phyloP scores from a whole-genome alignment of 2,113 vertebrate genomes.

The Myrmophylax atrothorax region DNA sequence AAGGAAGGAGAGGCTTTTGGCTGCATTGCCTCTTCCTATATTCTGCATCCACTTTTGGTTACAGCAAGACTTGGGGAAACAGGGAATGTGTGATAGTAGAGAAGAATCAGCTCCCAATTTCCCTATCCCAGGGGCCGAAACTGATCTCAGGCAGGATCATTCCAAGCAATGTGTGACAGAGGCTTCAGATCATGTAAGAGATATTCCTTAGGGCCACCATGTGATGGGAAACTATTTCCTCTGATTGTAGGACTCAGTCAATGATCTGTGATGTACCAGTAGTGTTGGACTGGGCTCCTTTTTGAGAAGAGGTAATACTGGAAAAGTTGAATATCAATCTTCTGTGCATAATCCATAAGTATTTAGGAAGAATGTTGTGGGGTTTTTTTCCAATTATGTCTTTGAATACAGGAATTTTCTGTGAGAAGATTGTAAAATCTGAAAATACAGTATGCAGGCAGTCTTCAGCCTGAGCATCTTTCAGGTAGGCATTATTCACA shows the following conservation, averaged over 20 bases:
- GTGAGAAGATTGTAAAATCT: background rate
- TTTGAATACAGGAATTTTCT: background rate
- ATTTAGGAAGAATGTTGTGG: background rate
- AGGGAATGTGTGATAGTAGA: background rate
- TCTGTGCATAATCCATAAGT: rapidly evolving
- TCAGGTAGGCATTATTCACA: background rate
- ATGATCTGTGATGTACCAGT: background rate
- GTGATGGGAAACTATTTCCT: background rate
- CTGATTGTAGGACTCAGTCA: background rate
- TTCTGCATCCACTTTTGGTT: background rate
- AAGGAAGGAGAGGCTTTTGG: background rate
- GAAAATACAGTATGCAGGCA: background rate
- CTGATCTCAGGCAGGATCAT: background rate
- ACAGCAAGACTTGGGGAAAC: background rate
- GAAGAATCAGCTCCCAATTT: background rate
- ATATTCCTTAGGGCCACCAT: background rate
- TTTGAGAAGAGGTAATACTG: background rate
- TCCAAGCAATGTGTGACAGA: background rate
- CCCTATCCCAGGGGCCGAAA: background rate
- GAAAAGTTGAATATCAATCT: background rate
- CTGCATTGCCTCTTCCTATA: background rate
- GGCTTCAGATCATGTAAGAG: background rate
- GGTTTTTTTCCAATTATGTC: background rate
- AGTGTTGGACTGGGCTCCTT: rapidly evolving
- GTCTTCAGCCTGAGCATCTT: background rate